phyloP scores from a whole-genome alignment of 2,113 vertebrate genomes.

The Calidris pygmaea region DNA sequence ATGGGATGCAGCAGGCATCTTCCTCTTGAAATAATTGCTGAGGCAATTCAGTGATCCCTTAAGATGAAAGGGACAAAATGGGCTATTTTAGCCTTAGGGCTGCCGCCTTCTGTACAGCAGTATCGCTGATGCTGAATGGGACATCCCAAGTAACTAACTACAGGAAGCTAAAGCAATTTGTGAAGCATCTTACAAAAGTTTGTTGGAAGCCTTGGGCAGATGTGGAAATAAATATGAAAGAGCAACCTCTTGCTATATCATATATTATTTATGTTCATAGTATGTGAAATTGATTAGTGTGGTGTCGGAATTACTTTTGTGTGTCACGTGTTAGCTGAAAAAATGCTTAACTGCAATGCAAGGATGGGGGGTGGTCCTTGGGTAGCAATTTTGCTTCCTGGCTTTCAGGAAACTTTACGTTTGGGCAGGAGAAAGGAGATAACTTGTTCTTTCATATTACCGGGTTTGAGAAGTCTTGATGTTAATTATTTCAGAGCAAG shows the following conservation, averaged over 20 bases:
- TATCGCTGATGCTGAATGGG: neutral
- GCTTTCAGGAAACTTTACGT: neutral
- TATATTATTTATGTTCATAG: neutral
- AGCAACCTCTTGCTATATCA: neutral
- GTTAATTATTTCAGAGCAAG: neutral
- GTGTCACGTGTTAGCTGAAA: neutral
- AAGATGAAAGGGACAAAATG: neutral
- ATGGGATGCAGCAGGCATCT: neutral
- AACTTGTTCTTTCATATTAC: neutral
- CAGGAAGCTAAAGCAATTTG: neutral
- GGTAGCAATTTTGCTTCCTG: neutral
- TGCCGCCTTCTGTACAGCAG: neutral
- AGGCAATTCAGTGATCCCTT: neutral
- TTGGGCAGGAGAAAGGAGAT: neutral
- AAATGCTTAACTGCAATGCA: neutral
- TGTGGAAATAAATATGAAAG: neutral
- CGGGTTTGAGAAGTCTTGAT: accelerated
- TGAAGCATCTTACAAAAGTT: neutral
- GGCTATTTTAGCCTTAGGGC: accelerated
- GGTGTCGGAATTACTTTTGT: neutral
- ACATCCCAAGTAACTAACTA: neutral
- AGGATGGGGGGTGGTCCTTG: neutral
- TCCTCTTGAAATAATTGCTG: neutral
- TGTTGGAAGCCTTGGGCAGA: neutral
- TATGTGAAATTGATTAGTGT: neutral